A percentile compares a stretch with the other conserved stretches of the same genome.
These are phyloP conservation scores for Sparidentex hasta DNA, from an alignment of 2,797 vertebrate genomes.

Conservation along the genomic window DNA sequence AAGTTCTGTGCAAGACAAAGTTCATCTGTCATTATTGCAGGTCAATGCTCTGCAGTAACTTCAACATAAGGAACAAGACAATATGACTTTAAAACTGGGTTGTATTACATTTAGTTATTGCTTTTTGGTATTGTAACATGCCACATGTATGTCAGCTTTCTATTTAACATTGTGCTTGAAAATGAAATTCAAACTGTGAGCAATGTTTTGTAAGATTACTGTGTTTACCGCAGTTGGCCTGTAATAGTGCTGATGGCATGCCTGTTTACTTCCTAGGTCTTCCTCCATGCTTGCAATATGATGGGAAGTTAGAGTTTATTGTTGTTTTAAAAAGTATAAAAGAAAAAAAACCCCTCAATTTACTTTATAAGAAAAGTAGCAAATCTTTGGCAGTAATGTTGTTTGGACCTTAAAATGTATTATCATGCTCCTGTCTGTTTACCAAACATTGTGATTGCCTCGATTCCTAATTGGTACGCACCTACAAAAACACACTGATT, in stretches of 20 bases:
- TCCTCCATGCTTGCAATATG: neutral
- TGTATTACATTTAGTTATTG: neutral
- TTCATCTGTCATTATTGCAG: neutral
- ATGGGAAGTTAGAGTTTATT: neutral
- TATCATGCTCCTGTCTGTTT: constrained; percentile 3
- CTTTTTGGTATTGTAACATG: neutral
- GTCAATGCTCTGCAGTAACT: neutral
- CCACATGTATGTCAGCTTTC: neutral
- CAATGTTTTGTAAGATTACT: neutral
- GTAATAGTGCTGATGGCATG: neutral
- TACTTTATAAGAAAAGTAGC: neutral
- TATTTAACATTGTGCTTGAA: no score
- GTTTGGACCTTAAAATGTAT: constrained; percentile 6
- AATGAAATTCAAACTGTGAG: neutral
- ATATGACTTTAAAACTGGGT: no score
- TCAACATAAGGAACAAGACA: no score
- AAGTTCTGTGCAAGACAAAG: neutral
- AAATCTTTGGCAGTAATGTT: neutral
- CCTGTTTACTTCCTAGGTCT: neutral
- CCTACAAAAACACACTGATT: constrained; percentile 16
- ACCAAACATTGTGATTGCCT: constrained; percentile 11
- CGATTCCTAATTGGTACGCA: constrained; percentile 3
- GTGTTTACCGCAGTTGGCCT: neutral
- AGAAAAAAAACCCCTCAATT: neutral
- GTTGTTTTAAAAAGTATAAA: neutral